Base-by-base conservation (phyloP, 2,797 vertebrate species). In the Tachyglossus aculeatus region DNA sequence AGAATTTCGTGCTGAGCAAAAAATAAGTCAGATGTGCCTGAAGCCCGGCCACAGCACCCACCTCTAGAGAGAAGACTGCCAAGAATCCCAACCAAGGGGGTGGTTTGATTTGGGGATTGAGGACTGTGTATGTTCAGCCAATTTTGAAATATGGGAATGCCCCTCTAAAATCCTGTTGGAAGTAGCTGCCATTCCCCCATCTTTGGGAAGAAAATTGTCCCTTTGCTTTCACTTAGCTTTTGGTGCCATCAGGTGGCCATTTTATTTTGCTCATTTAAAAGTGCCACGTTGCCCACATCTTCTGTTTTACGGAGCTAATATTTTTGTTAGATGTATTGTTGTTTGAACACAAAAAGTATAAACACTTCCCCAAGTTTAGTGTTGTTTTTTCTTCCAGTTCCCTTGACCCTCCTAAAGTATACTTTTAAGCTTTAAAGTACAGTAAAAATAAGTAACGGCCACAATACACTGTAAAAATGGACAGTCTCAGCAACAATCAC, bases 241-340 rank as follows among this genome's bases (percentile, higher is more conserved):
- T 72, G 36, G 55, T 69, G 78, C 71, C 78, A 32, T 71, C 81
- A 44, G 25, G 61, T 37, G 82, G 67, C 41, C 40, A 4, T 31
- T 50, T 31, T 39, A 3, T 39, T 53, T 21, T 38, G 18, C n/a
- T n/a, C n/a, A 21, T 25, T 61, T 32, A 29, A 55, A 50, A 37
- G 38, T 18, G 37, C 54, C 32, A 3, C n/a, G 5, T 7, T 9
- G 18, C 22, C 19, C 5, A 1, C 9, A n/a, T n/a, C n/a, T n/a
- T n/a, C n/a, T n/a, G n/a, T n/a, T n/a, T n/a, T n/a, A n/a, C n/a
- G n/a, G n/a, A n/a, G n/a, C n/a, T n/a, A n/a, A n/a, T n/a, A n/a
- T n/a, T n/a, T n/a, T n/a, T n/a, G n/a, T n/a, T n/a, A n/a, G n/a
- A n/a, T n/a, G n/a, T n/a, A n/a, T n/a, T n/a, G n/a, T n/a, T n/a